Conservation (phyloP, 2,888 invertebrate species). For the Phaonia tiefii region DNA sequence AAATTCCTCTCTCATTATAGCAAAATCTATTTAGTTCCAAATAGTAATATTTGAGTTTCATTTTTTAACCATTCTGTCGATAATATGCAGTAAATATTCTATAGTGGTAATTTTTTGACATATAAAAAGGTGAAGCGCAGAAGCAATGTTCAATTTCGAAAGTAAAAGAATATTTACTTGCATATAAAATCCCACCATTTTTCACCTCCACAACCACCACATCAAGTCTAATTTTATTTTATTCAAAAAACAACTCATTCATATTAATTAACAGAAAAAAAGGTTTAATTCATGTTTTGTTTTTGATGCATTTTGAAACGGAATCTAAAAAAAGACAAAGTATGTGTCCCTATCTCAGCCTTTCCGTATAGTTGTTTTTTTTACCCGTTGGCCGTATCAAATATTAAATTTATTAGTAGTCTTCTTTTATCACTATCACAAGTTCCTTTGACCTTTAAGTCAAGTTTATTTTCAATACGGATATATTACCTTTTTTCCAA, state of each 20-base stretch:
- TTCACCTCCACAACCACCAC: slow-evolving; percentile 67
- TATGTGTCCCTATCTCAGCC: too few species aligned
- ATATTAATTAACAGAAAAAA: slow-evolving; percentile 38
- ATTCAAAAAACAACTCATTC: slow-evolving; percentile 54
- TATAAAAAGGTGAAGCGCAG: too few species aligned
- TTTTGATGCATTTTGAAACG: too few species aligned
- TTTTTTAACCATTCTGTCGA: not conserved
- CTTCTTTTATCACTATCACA: too few species aligned
- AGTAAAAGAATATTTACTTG: slow-evolving; percentile 61
- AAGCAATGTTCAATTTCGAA: slow-evolving; percentile 29
- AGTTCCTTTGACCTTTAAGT: too few species aligned
- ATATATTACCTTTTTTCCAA: too few species aligned
- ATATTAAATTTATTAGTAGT: too few species aligned
- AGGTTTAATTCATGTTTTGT: too few species aligned
- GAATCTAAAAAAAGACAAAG: too few species aligned
- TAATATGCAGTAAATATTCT: slow-evolving; percentile 59
- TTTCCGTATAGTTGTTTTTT: too few species aligned
- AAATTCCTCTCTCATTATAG: not conserved
- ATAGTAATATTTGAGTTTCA: slow-evolving; percentile 37
- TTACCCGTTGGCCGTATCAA: too few species aligned
- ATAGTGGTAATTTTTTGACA: not conserved
- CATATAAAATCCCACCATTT: slow-evolving; percentile 59
- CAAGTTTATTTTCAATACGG: too few species aligned
- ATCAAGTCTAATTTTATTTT: slow-evolving; percentile 66
- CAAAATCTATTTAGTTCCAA: not conserved